These are phyloP conservation scores for Ellobius talpinus DNA, from an alignment of 2,113 vertebrate genomes.

Conservation along the genomic window DNA sequence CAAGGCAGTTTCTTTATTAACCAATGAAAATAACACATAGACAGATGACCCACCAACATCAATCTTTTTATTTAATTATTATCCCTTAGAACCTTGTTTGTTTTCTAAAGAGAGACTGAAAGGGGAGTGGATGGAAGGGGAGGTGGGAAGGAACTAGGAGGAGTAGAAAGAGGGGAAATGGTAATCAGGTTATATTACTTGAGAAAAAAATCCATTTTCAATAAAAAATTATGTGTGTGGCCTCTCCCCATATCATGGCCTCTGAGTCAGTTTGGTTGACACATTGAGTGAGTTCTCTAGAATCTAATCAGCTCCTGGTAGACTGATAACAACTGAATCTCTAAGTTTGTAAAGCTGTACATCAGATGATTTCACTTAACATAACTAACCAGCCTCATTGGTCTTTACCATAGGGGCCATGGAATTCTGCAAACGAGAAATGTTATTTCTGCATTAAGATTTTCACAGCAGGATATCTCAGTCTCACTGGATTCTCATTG, in stretches of 20 bases:
- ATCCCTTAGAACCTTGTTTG: neutral
- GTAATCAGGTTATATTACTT: neutral
- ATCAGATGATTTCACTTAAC: neutral
- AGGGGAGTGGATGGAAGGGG: neutral
- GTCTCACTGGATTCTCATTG: neutral
- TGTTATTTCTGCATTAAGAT: neutral
- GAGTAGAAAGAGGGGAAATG: neutral
- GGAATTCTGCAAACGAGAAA: slow-evolving; percentile 19
- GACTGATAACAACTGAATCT: slow-evolving; percentile 8
- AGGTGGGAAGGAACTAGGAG: neutral
- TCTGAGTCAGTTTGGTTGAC: neutral
- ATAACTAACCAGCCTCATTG: neutral
- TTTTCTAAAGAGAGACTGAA: neutral
- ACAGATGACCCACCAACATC: no score
- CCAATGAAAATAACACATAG: no score
- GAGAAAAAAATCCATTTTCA: neutral
- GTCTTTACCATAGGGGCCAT: neutral
- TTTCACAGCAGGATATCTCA: neutral
- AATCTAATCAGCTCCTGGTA: neutral
- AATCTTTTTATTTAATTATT: neutral
- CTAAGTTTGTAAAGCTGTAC: neutral
- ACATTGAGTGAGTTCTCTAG: neutral
- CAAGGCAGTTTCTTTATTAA: no score
- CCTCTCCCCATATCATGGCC: neutral
- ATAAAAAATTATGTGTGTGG: neutral